A percentile compares a stretch with the other conserved stretches of the same genome.
These are phyloP conservation scores for Dendropsophus ebraccatus DNA, from an alignment of 2,113 vertebrate species.

Conservation along the genomic window DNA sequence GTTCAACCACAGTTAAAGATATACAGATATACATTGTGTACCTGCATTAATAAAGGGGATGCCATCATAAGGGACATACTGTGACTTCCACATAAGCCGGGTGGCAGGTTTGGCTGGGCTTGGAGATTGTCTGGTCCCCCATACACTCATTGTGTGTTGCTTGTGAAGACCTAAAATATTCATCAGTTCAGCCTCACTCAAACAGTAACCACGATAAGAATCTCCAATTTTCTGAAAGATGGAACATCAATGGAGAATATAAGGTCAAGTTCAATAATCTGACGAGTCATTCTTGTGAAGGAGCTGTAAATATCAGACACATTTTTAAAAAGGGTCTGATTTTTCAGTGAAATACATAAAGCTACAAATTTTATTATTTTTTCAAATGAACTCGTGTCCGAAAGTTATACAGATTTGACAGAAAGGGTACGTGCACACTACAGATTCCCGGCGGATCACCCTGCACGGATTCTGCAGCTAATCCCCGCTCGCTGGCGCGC, in stretches of 20 bases:
- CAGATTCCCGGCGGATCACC: too few species aligned
- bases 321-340: too few species aligned
- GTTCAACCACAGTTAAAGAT: too few species aligned
- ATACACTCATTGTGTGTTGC: slow-evolving; percentile 82
- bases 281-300: neutral
- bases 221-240: slow-evolving; percentile 83
- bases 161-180: slow-evolving; percentile 79
- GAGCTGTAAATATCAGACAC: too few species aligned
- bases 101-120: slow-evolving; percentile 83
- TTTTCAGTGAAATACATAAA: too few species aligned
- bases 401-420: too few species aligned
- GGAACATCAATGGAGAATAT: slow-evolving; percentile 51
- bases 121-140: slow-evolving; percentile 84
- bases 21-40: slow-evolving; percentile 60
- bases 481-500: too few species aligned
- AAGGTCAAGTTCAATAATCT: neutral
- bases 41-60: slow-evolving; percentile 86
- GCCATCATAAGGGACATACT: slow-evolving; percentile 85
- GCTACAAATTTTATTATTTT: too few species aligned
- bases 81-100: slow-evolving; percentile 87
- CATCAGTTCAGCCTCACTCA: slow-evolving; percentile 82
- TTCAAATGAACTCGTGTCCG: too few species aligned
- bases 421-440: too few species aligned
- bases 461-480: too few species aligned
- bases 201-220: slow-evolving; percentile 83